phyloP scores from a whole-genome alignment of 2,113 vertebrate genomes.

The Xiphophorus maculatus region DNA sequence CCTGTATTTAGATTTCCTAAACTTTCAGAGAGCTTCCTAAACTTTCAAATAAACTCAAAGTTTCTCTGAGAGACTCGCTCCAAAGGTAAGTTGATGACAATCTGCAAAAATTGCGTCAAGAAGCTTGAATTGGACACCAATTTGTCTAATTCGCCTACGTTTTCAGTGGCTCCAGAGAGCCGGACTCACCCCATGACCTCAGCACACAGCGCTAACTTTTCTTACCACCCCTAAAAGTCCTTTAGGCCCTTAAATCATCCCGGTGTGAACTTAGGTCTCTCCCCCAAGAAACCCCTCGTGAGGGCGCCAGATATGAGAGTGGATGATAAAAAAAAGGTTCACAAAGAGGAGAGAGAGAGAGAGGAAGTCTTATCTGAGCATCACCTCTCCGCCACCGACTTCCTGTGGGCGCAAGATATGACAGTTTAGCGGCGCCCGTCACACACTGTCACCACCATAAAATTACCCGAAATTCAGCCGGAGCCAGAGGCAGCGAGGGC shows the following conservation, averaged over 20 bases:
- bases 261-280: not conserved
- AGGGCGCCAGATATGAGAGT: not conserved
- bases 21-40: too few species aligned
- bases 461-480: not conserved
- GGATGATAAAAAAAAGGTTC: conserved; percentile 13
- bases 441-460: not conserved
- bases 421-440: not conserved
- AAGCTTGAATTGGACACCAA: not conserved
- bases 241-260: not conserved
- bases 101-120: not conserved
- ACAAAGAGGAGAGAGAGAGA: conserved; percentile 5
- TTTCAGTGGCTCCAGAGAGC: not conserved
- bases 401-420: not conserved
- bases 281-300: not conserved
- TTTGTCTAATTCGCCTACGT: not conserved
- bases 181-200: not conserved
- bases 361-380: conserved; percentile 65
- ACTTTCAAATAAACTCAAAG: too few species aligned
- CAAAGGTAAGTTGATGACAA: too few species aligned
- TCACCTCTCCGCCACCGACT: not conserved
- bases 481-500: not conserved
- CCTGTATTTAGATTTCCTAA: too few species aligned
- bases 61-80: too few species aligned
- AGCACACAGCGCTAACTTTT: not conserved
- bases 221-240: not conserved